A percentile compares a stretch with the other conserved stretches of the same genome.
phyloP scores from a whole-genome alignment of 2,888 invertebrate species.

The Netelia inedita region DNA sequence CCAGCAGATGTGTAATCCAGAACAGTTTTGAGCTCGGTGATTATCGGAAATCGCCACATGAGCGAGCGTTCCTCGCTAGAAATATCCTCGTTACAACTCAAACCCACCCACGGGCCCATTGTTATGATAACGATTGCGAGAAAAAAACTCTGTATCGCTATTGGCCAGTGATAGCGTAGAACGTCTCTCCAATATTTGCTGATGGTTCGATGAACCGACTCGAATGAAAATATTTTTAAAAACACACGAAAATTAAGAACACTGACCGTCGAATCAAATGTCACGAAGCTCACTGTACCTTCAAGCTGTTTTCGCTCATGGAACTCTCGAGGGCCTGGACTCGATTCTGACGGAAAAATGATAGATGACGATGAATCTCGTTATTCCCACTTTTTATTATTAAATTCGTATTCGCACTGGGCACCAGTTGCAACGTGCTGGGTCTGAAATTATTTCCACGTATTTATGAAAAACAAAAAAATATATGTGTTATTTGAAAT shows the following conservation, averaged over 20 bases:
- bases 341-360: constrained; percentile 13
- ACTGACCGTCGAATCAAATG: constrained; percentile 13
- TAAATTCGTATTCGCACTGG: constrained; percentile 39
- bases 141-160: constrained; percentile 69
- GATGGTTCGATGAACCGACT: constrained; percentile 63
- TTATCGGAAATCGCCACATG: constrained; percentile 61
- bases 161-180: constrained; percentile 71
- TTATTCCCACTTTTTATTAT: constrained; percentile 42
- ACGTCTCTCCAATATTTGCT: constrained; percentile 73
- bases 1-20: constrained; percentile 41
- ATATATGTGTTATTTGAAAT: neutral
- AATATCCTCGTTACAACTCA: constrained; percentile 63
- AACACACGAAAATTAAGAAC: constrained; percentile 1
- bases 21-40: constrained; percentile 47
- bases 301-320: constrained; percentile 46
- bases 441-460: constrained; percentile 29
- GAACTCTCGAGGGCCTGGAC: constrained; percentile 15
- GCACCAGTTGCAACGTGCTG: constrained; percentile 47
- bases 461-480: neutral
- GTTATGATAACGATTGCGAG: constrained; percentile 69
- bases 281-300: constrained; percentile 43
- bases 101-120: constrained; percentile 70
- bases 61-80: constrained; percentile 55
- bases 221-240: constrained; percentile 34
- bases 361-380: constrained; percentile 3